Base-by-base conservation (phyloP, 1,140 invertebrate genomes). In the Paraescarpia echinospica region DNA sequence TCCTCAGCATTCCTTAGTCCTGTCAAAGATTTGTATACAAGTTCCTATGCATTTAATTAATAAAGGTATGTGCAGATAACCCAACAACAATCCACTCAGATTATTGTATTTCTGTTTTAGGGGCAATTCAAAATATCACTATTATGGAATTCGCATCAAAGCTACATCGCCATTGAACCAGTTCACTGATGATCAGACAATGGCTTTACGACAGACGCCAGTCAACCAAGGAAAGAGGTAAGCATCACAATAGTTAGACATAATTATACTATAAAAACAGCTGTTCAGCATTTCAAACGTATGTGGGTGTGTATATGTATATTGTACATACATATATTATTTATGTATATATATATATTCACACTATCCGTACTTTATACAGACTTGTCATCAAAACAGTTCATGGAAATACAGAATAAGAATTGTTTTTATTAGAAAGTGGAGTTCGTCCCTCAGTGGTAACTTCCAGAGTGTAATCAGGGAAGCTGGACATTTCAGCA, bases 81-180 rank as follows among this genome's bases (percentile, higher is more conserved):
- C 59, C 59, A 77, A 77, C 59, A 31, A 77, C 8, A 77, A 77
- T 77, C 59, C 59, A 31, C 0, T 12, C 22, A 77, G 59, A 77
- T 77, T 77, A 77, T 77, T 90, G 90, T 18, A 33, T 90, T 34
- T 33, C 34, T 90, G 35, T 91, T 91, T 33, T 92, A 98, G 99
- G 94, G 99, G 99, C n/a, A 99, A 99, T 96, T 99, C 99, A 9
- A 99, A 99, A 95, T 99, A 99, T 96, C 99, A 99, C 97, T 99
- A 99, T 96, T 99, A 99, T 97, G 99, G 99, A n/a, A 99, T 99
- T 93, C 97, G 99, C 90, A 98, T 99, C 9, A 99, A 99, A 96
- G 98, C 98, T 0, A 97, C 97, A 93, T 99, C 98, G 0, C 96
- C 97, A 12, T 95, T 99, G 41, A 97, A 98, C 93, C 96, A 96